Base-by-base conservation (phyloP, 1,140 invertebrate genomes). In the Ladona fulva region DNA sequence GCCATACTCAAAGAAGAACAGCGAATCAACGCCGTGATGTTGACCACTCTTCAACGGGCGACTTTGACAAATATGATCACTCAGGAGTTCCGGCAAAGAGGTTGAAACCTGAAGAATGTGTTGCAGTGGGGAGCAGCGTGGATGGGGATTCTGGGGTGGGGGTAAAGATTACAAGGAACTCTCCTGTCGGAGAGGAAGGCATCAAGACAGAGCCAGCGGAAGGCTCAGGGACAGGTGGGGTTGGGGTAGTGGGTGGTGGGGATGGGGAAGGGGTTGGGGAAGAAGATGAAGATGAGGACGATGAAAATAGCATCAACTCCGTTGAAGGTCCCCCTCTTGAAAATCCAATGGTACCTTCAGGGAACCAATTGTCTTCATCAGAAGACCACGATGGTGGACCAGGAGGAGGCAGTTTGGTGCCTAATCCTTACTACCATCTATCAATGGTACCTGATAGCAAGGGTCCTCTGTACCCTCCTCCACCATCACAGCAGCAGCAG, bases 61-160 rank as follows among this genome's bases (percentile, higher is more conserved):
- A 76, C 42, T 76, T 37, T 25, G 75, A 76, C 75, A 76, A 76
- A 42, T 76, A 76, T 42, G 75, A 76, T 42, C 25, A 37, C 25
- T 29, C 75, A 29, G 75, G 52, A 16, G 52, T 66, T 66, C 52
- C 52, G 5, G 52, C 52, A 16, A 66, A 66, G 52, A 16, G 52
- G 52, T 66, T 66, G 52, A 66, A 66, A 66, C 52, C 52, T 6
- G 52, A 66, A 66, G 52, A 66, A 16, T 66, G 52, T 66, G 52
- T 66, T 19, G 52, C 52, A 19, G 52, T 66, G 52, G 52, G 52
- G 52, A 66, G 52, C 52, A 66, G 52, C 52, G 12, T 66, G 12
- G 52, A 66, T 66, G 52, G 52, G 52, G 52, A 66, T 16, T 19
- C n/a, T 66, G 52, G 52, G 14, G n/a, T 22, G 52, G 52, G 52